Evolutionary conservation across 1,140 invertebrate genomes (phyloP), one percentile per base, ranked within the genome.

Genomic region (Mercenaria mercenaria): DNA sequence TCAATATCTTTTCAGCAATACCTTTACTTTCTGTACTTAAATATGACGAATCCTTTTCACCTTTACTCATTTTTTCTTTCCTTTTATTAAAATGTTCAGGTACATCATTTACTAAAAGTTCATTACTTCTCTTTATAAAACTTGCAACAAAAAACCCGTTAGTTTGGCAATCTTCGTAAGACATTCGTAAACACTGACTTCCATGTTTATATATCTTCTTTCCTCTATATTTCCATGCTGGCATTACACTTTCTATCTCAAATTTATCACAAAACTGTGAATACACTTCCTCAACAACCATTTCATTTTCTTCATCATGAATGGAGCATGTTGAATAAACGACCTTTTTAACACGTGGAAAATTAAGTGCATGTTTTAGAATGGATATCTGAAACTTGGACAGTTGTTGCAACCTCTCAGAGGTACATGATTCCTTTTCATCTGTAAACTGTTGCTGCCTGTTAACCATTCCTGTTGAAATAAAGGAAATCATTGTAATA

Each of bases 271-370:
- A 37, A 29, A 95, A 93, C 26, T 93, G 76, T 6, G 93, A 72
- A 23, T 97, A 92, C 6, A 96, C 96, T 90, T 97, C 97, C 34
- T 95, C 92, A 8, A 99, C 96, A 0, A 99, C 99, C 92, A 97
- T 96, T 96, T 99, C 99, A 95, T 99, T 99, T 96, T 99, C 99
- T 96, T 98, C 97, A 10, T 97, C 96, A 95, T 98, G 97, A 37
- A 99, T 94, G 0, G 99, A 99, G 95, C 99, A 99, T 0, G 99
- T 99, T 26, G 99, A 99, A 95, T 99, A 99, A 10, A 99, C 97
- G 67, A 99, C 97, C 88, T 97, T 96, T 94, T 98, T 98, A 0
- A 97, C 98, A 85, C 97, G 97, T 1, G 98, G 98, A 95, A 99
- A 99, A 26, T 96, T 97, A 91, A 99, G 97, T 0, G 99, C 99